These are phyloP conservation scores for Oscheius sp. DNA, from an alignment of 2,888 invertebrate species.

Conservation along the genomic window DNA sequence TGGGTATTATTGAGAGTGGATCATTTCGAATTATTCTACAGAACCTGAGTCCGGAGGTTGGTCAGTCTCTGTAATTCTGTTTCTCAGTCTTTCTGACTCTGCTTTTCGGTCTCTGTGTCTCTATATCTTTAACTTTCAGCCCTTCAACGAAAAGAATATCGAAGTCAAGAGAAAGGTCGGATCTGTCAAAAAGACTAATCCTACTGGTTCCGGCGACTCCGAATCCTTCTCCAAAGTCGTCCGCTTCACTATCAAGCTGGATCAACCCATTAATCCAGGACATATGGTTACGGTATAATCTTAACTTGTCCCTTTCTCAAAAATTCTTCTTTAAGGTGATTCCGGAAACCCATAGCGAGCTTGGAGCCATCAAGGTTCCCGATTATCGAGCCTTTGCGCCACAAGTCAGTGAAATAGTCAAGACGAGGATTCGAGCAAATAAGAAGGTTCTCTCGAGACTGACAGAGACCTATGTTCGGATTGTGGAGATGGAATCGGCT, in stretches of 20 bases:
- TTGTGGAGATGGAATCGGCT: background rate
- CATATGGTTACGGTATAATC: conserved; percentile 15
- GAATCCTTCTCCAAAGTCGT: background rate
- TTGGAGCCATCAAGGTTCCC: conserved; percentile 15
- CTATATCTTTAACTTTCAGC: background rate
- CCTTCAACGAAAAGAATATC: conserved; percentile 16
- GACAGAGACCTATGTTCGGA: conserved; percentile 8
- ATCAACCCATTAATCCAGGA: conserved; percentile 26
- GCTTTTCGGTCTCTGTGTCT: background rate
- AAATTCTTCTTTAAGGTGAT: conserved; percentile 14
- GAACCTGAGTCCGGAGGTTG: conserved; percentile 23
- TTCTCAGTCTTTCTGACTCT: too few relatives aligned
- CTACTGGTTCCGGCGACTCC: background rate
- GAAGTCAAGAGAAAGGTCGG: conserved; percentile 23
- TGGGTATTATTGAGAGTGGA: conserved; percentile 19
- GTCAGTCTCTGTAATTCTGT: too few relatives aligned
- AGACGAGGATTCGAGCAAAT: conserved; percentile 9
- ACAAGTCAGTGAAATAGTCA: conserved; percentile 15
- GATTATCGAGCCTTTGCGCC: conserved; percentile 29
- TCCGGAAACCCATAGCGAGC: conserved; percentile 22
- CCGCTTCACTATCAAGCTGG: conserved; percentile 9
- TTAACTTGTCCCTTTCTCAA: background rate
- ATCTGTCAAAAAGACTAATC: background rate
- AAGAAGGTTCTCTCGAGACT: conserved; percentile 21
- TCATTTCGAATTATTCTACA: conserved; percentile 26